Evolutionary conservation across 2,888 invertebrate genomes (phyloP).

Genomic region (Ophioninae sp.): DNA sequence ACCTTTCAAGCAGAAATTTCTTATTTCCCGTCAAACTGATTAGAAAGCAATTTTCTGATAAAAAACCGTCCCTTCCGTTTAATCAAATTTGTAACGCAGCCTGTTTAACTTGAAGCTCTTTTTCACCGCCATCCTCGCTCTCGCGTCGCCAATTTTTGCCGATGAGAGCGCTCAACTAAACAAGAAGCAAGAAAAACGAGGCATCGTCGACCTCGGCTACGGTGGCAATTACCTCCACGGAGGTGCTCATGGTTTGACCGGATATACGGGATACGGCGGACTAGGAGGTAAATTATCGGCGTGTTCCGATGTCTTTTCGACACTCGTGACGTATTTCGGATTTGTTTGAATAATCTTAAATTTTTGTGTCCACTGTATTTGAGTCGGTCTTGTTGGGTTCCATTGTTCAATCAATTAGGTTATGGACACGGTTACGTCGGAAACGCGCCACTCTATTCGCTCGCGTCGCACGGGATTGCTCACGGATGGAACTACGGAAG

Average conservation of each 20-base stretch:
- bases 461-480: slow-evolving; percentile 43
- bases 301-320: not conserved
- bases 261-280: slow-evolving; percentile 59
- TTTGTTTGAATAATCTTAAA: too few species aligned
- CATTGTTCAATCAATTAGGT: slow-evolving; percentile 43
- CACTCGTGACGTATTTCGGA: not conserved
- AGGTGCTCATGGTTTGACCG: slow-evolving; percentile 59
- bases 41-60: too few species aligned
- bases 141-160: slow-evolving; percentile 70
- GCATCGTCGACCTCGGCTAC: slow-evolving; percentile 68
- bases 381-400: not conserved
- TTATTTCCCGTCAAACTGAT: too few species aligned
- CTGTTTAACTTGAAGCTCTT: slow-evolving; percentile 62
- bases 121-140: slow-evolving; percentile 67
- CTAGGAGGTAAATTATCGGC: slow-evolving; percentile 50
- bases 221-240: slow-evolving; percentile 55
- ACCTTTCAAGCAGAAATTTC: too few species aligned
- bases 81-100: too few species aligned
- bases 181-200: slow-evolving; percentile 72
- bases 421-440: slow-evolving; percentile 63
- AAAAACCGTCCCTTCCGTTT: too few species aligned
- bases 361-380: too few species aligned
- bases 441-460: slow-evolving; percentile 54
- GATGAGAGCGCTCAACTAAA: slow-evolving; percentile 68
- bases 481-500: slow-evolving; percentile 64